Base-by-base conservation (phyloP, 2,797 vertebrate species). In the Pempheris klunzingeri region DNA sequence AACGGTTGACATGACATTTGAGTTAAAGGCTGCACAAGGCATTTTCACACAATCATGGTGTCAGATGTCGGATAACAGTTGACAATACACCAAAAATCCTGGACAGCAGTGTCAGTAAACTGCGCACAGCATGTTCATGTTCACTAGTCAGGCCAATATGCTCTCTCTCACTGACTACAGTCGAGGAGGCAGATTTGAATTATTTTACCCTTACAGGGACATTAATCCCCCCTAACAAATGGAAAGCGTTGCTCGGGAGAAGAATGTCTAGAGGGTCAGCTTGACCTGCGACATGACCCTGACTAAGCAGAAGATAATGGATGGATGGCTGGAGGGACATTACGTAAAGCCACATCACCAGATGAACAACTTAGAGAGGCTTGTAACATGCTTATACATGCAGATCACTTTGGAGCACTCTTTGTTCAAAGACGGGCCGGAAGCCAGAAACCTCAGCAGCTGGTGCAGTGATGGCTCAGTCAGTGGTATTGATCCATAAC, bases 11-110 rank as follows among this genome's bases (percentile, higher is more conserved):
- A 17, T 1, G 1, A 24, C 24, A 43, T 50, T 30, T 4, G 54
- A 38, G 32, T 32, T 46, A 65, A 77, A 77, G n/a, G 68, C 74
- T 62, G 49, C 60, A 73, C 30, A 0, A n/a, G 26, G 50, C 4
- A 1, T 17, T 22, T 34, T 68, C 32, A 9, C 12, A 53, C 0
- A 10, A 6, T 18, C 1, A 1, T 20, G 50, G 10, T n/a, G 20
- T 36, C 9, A 26, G 2, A 7, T 44, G 14, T 7, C 26, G n/a
- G n/a, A 1, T 5, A 7, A 20, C 12, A 7, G 17, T 14, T 22
- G 17, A 41, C 4, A 60, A 34, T 11, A 6, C 20, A n/a, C 9
- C 14, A 3, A 3, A 26, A 26, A 12, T 53, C 22, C 34, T 66
- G 36, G 34, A 47, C 7, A 2, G 30, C 8, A 20, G 44, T 12